Conservation (phyloP, 1,140 invertebrate genomes). For the Conus betulinus region DNA sequence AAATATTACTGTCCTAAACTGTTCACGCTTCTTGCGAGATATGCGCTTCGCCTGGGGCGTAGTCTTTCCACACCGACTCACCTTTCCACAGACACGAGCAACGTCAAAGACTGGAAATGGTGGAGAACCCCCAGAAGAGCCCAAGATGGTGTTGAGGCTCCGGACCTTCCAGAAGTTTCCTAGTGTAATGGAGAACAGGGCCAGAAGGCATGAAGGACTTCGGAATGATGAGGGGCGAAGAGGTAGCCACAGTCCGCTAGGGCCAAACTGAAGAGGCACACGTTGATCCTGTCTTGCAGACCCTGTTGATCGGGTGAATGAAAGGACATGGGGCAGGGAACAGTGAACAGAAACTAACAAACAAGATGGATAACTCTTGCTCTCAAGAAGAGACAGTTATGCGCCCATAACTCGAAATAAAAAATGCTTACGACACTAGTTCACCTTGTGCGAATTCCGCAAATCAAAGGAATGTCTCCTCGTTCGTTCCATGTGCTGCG, state of each 20-base stretch:
- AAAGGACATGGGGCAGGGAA: too few relatives aligned
- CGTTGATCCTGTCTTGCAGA: conserved; percentile 27
- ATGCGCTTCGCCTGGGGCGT: too few relatives aligned
- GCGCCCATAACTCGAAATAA: too few relatives aligned
- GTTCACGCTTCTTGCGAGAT: too few relatives aligned
- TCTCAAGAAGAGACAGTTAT: too few relatives aligned
- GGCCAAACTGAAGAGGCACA: conserved; percentile 31
- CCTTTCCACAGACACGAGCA: conserved; percentile 22
- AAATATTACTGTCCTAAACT: too few relatives aligned
- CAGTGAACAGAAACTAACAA: too few relatives aligned
- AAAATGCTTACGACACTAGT: too few relatives aligned
- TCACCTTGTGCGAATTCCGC: too few relatives aligned
- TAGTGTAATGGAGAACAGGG: not conserved
- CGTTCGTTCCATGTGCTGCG: too few relatives aligned
- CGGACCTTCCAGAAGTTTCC: conserved; percentile 24
- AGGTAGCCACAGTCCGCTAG: conserved; percentile 24
- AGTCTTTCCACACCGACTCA: not conserved
- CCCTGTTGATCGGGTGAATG: not conserved
- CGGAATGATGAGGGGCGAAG: not conserved
- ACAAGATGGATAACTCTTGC: too few relatives aligned
- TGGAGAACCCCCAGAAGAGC: conserved; percentile 26
- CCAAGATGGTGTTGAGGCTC: conserved; percentile 29
- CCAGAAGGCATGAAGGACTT: conserved; percentile 25
- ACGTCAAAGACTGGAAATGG: conserved; percentile 7
- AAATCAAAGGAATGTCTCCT: too few relatives aligned